Evolutionary conservation across 1,140 invertebrate species (phyloP).

Genomic region (Microplitis mediator): DNA sequence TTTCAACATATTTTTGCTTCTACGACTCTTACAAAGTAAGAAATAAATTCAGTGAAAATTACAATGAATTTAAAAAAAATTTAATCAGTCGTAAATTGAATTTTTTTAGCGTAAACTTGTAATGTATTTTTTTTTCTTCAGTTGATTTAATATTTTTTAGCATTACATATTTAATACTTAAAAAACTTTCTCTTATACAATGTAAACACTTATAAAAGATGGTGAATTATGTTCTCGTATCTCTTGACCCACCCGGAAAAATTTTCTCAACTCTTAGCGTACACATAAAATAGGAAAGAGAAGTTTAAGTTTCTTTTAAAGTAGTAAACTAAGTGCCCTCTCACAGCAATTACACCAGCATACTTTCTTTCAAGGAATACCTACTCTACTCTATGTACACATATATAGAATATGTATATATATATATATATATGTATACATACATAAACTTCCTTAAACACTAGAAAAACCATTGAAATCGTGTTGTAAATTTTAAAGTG

Average conservation of each 20-base stretch:
- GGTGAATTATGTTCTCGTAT: neutral
- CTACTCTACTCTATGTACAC: neutral
- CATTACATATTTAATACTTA: too few species aligned
- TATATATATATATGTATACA: too few species aligned
- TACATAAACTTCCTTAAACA: too few species aligned
- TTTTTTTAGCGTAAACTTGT: neutral
- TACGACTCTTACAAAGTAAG: too few species aligned
- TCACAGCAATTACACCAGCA: neutral
- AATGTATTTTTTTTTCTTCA: neutral
- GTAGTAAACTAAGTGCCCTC: neutral
- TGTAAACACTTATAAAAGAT: neutral
- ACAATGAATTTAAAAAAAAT: too few species aligned
- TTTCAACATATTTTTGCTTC: too few species aligned
- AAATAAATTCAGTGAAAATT: too few species aligned
- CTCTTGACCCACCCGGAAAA: conserved; percentile 12
- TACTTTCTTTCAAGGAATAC: neutral
- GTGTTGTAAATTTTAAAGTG: too few species aligned
- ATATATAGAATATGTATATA: too few species aligned
- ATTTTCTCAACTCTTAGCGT: neutral
- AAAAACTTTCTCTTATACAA: neutral
- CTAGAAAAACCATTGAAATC: too few species aligned
- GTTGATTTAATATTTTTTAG: too few species aligned
- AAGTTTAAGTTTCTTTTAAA: neutral
- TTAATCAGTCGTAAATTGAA: too few species aligned
- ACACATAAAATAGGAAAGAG: neutral